Evolutionary conservation across 2,797 vertebrate genomes (phyloP).

Genomic region (Micrastur ruficollis): DNA sequence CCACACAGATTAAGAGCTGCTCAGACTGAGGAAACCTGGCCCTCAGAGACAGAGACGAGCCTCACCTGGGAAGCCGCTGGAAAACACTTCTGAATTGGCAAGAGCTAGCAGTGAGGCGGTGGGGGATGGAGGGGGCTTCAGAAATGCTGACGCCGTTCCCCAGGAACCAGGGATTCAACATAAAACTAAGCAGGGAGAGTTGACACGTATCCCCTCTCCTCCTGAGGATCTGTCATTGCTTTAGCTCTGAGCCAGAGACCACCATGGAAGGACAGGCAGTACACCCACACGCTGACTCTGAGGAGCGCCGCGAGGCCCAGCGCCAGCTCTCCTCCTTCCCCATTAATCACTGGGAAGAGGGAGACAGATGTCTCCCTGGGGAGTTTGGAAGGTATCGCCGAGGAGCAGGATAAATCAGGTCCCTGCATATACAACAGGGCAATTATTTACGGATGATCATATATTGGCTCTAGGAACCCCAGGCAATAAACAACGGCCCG

Average conservation of each 20-base stretch:
- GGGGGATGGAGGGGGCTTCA: neutral
- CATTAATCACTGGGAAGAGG: neutral
- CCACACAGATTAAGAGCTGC: neutral
- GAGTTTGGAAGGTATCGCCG: constrained; percentile 1
- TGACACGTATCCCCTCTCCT: neutral
- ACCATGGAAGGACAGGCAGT: neutral
- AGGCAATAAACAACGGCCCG: neutral
- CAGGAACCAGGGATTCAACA: neutral
- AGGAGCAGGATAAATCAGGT: constrained; percentile 34
- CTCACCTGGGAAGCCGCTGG: neutral
- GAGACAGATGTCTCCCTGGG: neutral
- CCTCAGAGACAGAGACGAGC: neutral
- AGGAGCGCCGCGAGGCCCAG: neutral
- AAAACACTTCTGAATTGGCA: neutral
- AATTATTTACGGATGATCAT: constrained; percentile 8
- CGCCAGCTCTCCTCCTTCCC: constrained; percentile 20
- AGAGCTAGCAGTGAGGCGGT: fast-evolving
- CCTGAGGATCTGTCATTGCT: neutral
- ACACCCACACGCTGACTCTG: neutral
- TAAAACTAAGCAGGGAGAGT: neutral
- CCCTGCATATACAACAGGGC: neutral
- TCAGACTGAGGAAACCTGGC: neutral
- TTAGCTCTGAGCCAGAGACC: constrained; percentile 1
- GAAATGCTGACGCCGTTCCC: fast-evolving
- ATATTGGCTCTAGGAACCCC: neutral